Evolutionary conservation across 2,888 invertebrate genomes (phyloP).

Genomic region (Hedya salicella): DNA sequence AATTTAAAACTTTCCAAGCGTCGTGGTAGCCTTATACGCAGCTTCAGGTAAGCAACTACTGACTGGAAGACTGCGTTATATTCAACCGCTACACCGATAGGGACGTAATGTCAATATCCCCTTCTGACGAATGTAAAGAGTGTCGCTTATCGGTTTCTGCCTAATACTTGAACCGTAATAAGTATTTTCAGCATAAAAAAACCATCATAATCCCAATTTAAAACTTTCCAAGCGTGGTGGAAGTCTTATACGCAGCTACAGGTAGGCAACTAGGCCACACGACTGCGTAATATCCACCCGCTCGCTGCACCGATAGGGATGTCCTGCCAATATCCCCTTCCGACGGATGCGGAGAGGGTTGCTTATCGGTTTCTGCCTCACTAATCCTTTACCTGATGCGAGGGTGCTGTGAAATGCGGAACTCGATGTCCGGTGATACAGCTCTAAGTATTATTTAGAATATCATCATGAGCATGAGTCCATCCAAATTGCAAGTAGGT

Average conservation of each 20-base stretch:
- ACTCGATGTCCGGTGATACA: background rate
- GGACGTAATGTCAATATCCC: no score
- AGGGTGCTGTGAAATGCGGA: background rate
- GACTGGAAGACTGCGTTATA: no score
- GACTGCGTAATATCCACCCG: slow-evolving; percentile 5
- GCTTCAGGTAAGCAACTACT: background rate
- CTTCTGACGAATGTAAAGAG: slow-evolving; percentile 8
- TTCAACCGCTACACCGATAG: no score
- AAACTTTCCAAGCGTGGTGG: no score
- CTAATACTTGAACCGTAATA: no score
- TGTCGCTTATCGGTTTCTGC: slow-evolving; percentile 23
- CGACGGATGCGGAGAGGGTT: slow-evolving; percentile 15
- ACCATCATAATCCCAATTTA: no score
- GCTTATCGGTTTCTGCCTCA: slow-evolving; percentile 25
- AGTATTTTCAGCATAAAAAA: no score
- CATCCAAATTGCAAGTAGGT: no score
- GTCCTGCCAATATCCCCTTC: slow-evolving; percentile 37
- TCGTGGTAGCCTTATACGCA: no score
- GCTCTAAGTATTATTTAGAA: no score
- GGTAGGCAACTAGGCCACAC: slow-evolving; percentile 6
- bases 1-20: no score
- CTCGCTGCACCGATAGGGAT: slow-evolving; percentile 20
- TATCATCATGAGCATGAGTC: no score
- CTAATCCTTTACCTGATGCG: background rate
- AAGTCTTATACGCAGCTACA: background rate